These are phyloP conservation scores for Coelopa pilipes DNA, from an alignment of 2,888 invertebrate species.

Conservation along the genomic window DNA sequence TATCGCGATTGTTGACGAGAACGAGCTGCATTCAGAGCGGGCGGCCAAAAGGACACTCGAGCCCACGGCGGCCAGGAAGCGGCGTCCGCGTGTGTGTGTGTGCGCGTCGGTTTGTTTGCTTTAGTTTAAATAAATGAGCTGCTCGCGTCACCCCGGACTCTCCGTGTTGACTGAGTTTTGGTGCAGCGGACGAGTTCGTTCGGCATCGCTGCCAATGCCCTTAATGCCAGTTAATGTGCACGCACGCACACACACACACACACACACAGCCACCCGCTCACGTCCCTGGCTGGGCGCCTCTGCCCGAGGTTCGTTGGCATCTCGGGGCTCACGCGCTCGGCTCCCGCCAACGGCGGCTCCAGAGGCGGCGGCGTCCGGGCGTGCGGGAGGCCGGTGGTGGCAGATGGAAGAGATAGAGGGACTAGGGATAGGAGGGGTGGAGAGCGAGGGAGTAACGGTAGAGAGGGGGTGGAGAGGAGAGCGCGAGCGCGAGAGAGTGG, in stretches of 20 bases:
- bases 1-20: slow-evolving; percentile 36
- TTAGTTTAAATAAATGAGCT: slow-evolving; percentile 64
- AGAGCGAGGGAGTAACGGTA: no score
- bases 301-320: background rate
- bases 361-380: no score
- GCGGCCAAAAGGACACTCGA: slow-evolving; percentile 25
- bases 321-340: no score
- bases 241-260: background rate
- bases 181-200: no score
- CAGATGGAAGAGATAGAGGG: no score
- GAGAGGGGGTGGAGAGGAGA: no score
- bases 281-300: background rate
- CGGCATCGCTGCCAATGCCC: background rate
- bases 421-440: no score
- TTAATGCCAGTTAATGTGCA: slow-evolving; percentile 10
- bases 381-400: no score
- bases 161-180: no score
- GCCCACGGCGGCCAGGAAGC: background rate
- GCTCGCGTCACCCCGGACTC: no score
- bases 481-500: background rate
- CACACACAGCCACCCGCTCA: background rate
- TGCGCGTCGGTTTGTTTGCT: slow-evolving; percentile 55
- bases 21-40: slow-evolving; percentile 31
- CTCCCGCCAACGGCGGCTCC: no score
- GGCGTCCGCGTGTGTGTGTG: slow-evolving; percentile 13